These are phyloP conservation scores for Ammodytes dubius DNA, from an alignment of 2,113 vertebrate species.

Conservation along the genomic window DNA sequence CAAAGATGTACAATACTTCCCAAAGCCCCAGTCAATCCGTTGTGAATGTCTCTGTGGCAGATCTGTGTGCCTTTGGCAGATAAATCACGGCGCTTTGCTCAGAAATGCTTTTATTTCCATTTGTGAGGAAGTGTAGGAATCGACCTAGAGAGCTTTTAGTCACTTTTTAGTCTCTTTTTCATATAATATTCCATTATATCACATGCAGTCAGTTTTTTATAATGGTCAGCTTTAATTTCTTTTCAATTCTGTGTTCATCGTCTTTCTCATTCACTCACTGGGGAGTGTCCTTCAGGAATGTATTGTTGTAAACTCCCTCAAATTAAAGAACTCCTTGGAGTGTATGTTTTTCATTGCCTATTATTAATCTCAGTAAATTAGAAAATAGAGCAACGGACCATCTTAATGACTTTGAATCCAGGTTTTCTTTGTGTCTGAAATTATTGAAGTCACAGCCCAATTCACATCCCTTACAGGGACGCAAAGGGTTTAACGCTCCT, in stretches of 20 bases:
- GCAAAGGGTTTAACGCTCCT: slow-evolving; percentile 55
- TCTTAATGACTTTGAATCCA: slow-evolving; percentile 80
- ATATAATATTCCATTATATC: slow-evolving; percentile 25
- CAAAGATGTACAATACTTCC: slow-evolving; percentile 67
- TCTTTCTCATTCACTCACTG: slow-evolving; percentile 50
- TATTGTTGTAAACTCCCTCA: slow-evolving; percentile 75
- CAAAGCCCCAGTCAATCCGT: slow-evolving; percentile 56
- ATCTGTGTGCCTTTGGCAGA: slow-evolving; percentile 59
- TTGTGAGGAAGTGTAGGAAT: slow-evolving; percentile 9
- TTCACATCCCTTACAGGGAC: slow-evolving; percentile 66
- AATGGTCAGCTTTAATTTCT: slow-evolving; percentile 36
- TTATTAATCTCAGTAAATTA: slow-evolving; percentile 82
- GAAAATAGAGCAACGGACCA: slow-evolving; percentile 78
- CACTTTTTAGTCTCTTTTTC: slow-evolving; percentile 22
- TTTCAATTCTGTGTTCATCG: slow-evolving; percentile 16
- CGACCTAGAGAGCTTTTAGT: slow-evolving; percentile 29
- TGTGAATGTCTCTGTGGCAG: slow-evolving; percentile 50
- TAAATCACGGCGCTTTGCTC: slow-evolving; percentile 61
- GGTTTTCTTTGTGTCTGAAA: slow-evolving; percentile 69
- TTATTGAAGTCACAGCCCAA: slow-evolving; percentile 56
- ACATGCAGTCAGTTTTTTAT: neutral
- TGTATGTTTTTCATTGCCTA: slow-evolving; percentile 77
- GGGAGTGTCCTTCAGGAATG: slow-evolving; percentile 58
- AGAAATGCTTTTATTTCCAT: slow-evolving; percentile 37
- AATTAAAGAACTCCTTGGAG: slow-evolving; percentile 81